These are phyloP conservation scores for Sparidentex hasta DNA, from an alignment of 2,797 vertebrate genomes.

Conservation along the genomic window DNA sequence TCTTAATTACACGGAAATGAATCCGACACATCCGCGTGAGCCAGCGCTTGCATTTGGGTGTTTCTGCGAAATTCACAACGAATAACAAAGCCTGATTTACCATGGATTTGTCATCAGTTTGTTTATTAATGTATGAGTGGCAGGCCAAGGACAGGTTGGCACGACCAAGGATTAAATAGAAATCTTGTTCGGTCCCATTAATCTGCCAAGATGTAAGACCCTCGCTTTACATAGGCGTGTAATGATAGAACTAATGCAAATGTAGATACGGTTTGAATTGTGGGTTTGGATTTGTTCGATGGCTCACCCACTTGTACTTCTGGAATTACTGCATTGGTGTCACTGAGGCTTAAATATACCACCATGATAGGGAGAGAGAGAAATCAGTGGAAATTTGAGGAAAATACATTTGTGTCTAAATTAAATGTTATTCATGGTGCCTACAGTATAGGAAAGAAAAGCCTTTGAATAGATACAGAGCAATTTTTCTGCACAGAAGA, in stretches of 20 bases:
- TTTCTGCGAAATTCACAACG: not conserved
- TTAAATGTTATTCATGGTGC: not conserved
- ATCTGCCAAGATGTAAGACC: not conserved
- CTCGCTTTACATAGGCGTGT: not conserved
- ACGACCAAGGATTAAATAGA: not conserved
- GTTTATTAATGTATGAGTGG: no score
- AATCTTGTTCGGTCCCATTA: not conserved
- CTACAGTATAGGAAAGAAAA: not conserved
- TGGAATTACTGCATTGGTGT: no score
- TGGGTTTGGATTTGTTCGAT: no score
- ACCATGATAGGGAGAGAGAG: no score
- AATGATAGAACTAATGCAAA: not conserved
- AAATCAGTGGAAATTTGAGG: no score
- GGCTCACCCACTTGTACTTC: no score
- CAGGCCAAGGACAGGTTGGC: no score
- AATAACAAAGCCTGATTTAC: not conserved
- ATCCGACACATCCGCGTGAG: not conserved
- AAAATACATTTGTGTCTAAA: no score
- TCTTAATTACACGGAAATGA: not conserved
- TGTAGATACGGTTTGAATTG: no score
- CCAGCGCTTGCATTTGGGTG: no score
- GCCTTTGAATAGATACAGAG: not conserved
- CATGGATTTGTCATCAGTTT: not conserved
- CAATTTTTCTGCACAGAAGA: not conserved
- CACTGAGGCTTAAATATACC: no score